Base-by-base conservation (phyloP, 2,888 invertebrate genomes). In the Eupsilia transversa region DNA sequence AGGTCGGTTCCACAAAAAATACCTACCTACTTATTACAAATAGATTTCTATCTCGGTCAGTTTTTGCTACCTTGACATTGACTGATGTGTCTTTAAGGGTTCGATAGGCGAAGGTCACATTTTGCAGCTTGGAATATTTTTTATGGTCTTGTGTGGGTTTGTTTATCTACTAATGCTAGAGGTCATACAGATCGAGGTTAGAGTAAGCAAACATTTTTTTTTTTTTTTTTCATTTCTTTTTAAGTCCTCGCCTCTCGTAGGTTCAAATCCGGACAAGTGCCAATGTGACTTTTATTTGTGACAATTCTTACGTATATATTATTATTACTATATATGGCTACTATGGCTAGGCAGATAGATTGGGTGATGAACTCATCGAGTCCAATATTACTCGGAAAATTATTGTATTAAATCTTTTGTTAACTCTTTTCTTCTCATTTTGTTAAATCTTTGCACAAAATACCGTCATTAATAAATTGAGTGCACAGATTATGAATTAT, bases 21-120 rank as follows among this genome's bases (percentile, higher is more conserved):
- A 54, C 23, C 61, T 43, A 69, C 46, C 80, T 74, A 52, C 78
- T 77, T 83, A 86, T 80, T 83, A 85, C 72, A 72, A 77, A 80
- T 81, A 81, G 73, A 83, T 87, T 83, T 69, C 52, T 77, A 85
- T 83, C 80, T 74, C 64, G 77, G 84, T 79, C 86, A 88, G 80
- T 88, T 86, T 88, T 86, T 86, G 83, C 82, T 72, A 74, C 71
- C 76, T 88, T 83, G 90, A 90, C 89, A 86, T 82, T 90, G 90
- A 90, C 80, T 81, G 89, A 89, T 89, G 90, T 82, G 74, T 69
- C 79, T 87, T 82, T 77, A 76, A 82, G 79, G 83, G 78, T 75
- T 81, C 64, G 43, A 75, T 75, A 66, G 38, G 30, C 38, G 72
- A 63, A 85, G 79, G 80, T 49, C 61, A 63, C 65, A 75, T 80